Conservation (phyloP, 1,140 invertebrate genomes). For the Apis laboriosa region DNA sequence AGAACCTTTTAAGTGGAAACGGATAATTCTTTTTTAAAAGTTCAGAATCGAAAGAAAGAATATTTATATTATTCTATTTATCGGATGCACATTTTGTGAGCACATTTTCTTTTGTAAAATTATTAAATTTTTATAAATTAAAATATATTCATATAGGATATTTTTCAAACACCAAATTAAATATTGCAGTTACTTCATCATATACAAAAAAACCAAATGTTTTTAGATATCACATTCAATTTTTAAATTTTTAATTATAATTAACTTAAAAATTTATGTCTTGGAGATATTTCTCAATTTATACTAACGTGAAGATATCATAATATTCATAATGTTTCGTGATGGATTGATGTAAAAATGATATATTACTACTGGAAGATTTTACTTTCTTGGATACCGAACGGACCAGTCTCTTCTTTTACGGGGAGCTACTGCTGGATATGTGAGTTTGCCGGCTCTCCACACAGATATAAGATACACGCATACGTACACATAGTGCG, state of each 20-base stretch:
- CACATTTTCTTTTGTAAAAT: not conserved
- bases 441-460: not conserved
- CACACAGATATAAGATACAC: not conserved
- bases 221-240: no score
- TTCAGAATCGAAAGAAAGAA: not conserved
- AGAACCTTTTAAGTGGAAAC: not conserved
- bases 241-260: not conserved
- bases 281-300: not conserved
- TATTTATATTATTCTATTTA: not conserved
- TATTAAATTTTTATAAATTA: not conserved
- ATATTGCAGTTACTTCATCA: not conserved
- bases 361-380: conserved; percentile 28
- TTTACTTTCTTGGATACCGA: conserved; percentile 40
- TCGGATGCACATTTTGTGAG: no score
- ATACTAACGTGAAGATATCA: not conserved
- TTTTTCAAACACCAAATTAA: not conserved
- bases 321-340: not conserved
- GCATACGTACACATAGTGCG: not conserved
- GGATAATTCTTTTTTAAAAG: not conserved
- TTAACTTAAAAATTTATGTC: not conserved
- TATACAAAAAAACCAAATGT: not conserved
- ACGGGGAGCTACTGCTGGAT: not conserved
- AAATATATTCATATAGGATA: not conserved
- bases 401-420: conserved; percentile 32
- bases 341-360: conserved; percentile 1